These are phyloP conservation scores for Diplodus sargus DNA, from an alignment of 2,797 vertebrate genomes.

Conservation along the genomic window DNA sequence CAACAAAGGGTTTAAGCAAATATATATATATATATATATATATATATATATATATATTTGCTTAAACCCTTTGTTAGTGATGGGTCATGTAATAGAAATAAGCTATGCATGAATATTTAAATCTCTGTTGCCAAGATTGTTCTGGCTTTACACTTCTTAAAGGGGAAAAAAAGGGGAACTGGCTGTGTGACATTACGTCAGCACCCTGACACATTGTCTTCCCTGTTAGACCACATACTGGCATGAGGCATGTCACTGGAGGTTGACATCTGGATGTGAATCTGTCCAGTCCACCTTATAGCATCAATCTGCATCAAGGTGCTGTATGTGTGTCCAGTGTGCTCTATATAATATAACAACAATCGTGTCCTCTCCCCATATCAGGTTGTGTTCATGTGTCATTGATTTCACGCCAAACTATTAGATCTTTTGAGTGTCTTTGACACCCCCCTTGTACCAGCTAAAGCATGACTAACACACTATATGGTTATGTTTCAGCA, in stretches of 20 bases:
- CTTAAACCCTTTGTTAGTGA: conserved; percentile 2
- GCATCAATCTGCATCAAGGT: not conserved
- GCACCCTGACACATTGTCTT: not conserved
- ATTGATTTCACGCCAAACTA: not conserved
- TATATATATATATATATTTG: conserved; percentile 13
- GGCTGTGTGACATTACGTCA: not conserved
- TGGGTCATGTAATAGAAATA: conserved; percentile 1
- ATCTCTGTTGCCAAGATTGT: not conserved
- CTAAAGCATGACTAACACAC: not conserved
- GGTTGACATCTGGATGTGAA: not conserved
- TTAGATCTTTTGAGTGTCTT: not conserved
- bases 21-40: conserved; percentile 36
- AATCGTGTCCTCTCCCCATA: not conserved
- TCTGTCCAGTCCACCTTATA: not conserved
- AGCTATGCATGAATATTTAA: conserved; percentile 4
- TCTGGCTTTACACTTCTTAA: not conserved
- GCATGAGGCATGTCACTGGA: not conserved
- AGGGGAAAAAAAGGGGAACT: too few relatives aligned
- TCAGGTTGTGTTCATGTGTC: not conserved
- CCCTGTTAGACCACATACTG: not conserved
- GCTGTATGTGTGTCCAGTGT: not conserved
- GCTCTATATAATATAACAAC: not conserved
- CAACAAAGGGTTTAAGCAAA: too few relatives aligned
- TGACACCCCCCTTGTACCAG: too few relatives aligned
- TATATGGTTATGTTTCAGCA: not conserved